Conservation (phyloP, 2,113 vertebrate species). For the Perognathus longimembris region DNA sequence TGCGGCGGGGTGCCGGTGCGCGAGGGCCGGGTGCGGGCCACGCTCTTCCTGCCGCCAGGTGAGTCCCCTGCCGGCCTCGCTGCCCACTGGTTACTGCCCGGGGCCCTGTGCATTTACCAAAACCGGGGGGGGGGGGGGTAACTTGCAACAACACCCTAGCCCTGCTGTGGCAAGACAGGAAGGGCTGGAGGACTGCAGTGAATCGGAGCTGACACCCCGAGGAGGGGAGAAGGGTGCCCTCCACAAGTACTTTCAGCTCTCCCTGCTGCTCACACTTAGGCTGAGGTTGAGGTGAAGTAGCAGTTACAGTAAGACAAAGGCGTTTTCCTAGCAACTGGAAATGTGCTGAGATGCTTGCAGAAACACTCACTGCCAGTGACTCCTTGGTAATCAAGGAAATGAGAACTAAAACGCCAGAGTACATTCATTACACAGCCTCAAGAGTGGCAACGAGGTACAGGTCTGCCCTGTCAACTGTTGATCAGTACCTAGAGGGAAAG, state of each 20-base stretch:
- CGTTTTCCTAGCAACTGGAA: background rate
- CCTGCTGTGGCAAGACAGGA: background rate
- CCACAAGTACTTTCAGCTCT: background rate
- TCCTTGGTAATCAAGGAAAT: background rate
- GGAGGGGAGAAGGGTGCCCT: too few species aligned
- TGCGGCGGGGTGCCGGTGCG: too few species aligned
- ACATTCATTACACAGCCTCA: background rate
- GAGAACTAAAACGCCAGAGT: background rate
- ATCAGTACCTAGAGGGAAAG: background rate
- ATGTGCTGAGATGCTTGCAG: background rate
- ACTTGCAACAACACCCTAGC: background rate
- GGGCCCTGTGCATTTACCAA: background rate
- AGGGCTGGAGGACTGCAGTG: too few species aligned
- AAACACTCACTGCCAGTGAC: background rate
- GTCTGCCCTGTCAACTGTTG: background rate
- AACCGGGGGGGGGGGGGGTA: background rate
- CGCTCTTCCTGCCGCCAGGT: conserved; percentile 88
- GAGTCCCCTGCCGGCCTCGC: conserved; percentile 51
- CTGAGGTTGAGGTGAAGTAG: background rate
- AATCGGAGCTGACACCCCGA: background rate
- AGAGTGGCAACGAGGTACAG: background rate
- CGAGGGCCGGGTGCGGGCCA: too few species aligned
- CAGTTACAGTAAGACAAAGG: background rate
- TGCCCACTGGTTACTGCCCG: background rate
- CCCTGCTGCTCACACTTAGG: background rate